phyloP scores from a whole-genome alignment of 1,140 invertebrate genomes.

The Sitodiplosis mosellana region DNA sequence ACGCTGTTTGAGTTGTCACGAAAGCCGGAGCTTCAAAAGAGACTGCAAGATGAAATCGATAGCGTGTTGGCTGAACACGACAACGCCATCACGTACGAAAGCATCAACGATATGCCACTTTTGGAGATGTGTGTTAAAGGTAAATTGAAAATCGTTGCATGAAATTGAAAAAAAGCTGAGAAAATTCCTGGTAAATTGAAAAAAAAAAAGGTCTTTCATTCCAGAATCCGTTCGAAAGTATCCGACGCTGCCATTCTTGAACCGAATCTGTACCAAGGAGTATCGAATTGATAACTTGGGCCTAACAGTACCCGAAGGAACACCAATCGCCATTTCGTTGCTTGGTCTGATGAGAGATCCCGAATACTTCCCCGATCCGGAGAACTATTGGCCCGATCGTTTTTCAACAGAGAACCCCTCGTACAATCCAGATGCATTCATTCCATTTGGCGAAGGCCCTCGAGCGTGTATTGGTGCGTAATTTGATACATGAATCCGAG shows the following conservation, averaged over 20 bases:
- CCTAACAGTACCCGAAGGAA: conserved; percentile 26
- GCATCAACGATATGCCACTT: conserved; percentile 31
- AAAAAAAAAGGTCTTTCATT: background rate
- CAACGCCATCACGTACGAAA: conserved; percentile 30
- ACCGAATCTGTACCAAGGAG: conserved; percentile 23
- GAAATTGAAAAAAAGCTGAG: too few species aligned
- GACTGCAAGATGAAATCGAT: conserved; percentile 35
- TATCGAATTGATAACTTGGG: conserved; percentile 23
- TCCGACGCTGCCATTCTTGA: conserved; percentile 33
- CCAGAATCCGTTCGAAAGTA: conserved; percentile 38
- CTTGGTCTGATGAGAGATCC: conserved; percentile 29
- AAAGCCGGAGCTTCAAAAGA: conserved; percentile 29
- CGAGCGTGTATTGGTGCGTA: conserved; percentile 40
- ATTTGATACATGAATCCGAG: background rate
- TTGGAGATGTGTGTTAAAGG: conserved; percentile 33
- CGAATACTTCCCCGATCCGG: conserved; percentile 39
- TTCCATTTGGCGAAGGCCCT: conserved; percentile 49
- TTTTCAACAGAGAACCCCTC: conserved; percentile 30
- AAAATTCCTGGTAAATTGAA: too few species aligned
- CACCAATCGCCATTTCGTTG: conserved; percentile 24
- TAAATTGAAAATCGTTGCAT: too few species aligned
- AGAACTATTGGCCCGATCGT: conserved; percentile 41
- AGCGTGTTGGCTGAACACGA: conserved; percentile 23
- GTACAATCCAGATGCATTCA: conserved; percentile 25
- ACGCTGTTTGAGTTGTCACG: conserved; percentile 35